Evolutionary conservation across 2,888 invertebrate genomes (phyloP).

Genomic region (Anticlea derivata): DNA sequence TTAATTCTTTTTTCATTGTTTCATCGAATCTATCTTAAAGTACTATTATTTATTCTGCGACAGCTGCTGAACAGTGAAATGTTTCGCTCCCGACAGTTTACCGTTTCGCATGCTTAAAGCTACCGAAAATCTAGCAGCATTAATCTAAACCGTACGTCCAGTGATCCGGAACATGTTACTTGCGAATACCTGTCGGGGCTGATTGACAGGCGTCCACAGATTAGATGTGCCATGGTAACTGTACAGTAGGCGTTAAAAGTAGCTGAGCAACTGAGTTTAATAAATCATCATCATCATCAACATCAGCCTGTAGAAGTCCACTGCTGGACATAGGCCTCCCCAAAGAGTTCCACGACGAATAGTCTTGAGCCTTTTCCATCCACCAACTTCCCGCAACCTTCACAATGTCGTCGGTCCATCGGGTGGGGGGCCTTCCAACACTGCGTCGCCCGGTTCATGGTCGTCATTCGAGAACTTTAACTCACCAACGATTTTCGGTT

Average conservation of each 20-base stretch:
- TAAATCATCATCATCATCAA: too few relatives aligned
- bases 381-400: too few relatives aligned
- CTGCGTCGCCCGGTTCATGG: too few relatives aligned
- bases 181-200: constrained; percentile 57
- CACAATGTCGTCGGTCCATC: too few relatives aligned
- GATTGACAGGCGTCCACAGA: constrained; percentile 71
- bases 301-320: too few relatives aligned
- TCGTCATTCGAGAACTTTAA: too few relatives aligned
- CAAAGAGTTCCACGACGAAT: too few relatives aligned
- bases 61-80: constrained; percentile 1
- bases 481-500: too few relatives aligned
- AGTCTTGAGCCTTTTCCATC: too few relatives aligned
- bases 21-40: neutral
- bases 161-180: constrained; percentile 61
- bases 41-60: neutral
- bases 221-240: constrained; percentile 77
- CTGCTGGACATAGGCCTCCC: too few relatives aligned
- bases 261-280: neutral
- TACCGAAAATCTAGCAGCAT: constrained; percentile 28
- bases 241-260: constrained; percentile 20
- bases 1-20: too few relatives aligned
- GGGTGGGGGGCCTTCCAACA: too few relatives aligned
- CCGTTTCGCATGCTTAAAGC: constrained; percentile 22
- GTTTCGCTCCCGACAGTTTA: constrained; percentile 3
- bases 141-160: constrained; percentile 40